Conservation (phyloP, 2,113 vertebrate species). For the Phaethornis superciliosus region DNA sequence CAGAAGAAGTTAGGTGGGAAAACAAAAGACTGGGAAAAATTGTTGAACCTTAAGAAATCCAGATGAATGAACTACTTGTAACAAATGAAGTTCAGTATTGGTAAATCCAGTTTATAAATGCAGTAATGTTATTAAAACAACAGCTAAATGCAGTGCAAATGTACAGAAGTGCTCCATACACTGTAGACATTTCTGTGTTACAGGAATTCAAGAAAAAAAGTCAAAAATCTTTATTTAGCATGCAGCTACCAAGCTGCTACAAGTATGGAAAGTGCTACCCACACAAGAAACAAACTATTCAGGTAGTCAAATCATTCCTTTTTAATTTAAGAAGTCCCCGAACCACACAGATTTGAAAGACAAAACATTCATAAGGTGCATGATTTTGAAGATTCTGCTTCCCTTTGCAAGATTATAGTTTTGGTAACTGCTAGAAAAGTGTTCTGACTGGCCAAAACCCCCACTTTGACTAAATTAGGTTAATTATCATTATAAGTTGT, state of each 20-base stretch:
- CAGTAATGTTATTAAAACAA: background rate
- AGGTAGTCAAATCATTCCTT: conserved; percentile 18
- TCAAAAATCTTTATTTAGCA: background rate
- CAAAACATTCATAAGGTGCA: conserved; percentile 21
- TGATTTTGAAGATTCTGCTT: conserved; percentile 26
- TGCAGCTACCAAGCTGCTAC: background rate
- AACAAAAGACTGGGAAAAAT: background rate
- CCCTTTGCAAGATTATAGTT: background rate
- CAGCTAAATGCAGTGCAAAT: background rate
- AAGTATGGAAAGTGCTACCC: conserved; percentile 2
- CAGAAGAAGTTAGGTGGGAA: background rate
- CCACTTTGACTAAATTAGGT: conserved; percentile 11
- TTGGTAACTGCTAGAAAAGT: background rate
- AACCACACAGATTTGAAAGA: conserved; percentile 22
- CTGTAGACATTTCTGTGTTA: background rate
- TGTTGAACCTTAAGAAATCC: background rate
- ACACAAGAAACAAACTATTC: background rate
- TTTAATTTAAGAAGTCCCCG: background rate
- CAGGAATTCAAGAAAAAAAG: background rate
- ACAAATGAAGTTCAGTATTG: background rate
- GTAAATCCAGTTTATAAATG: background rate
- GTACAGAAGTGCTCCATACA: background rate
- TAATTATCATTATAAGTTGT: conserved; percentile 1
- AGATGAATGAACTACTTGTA: background rate
- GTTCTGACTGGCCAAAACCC: conserved; percentile 19